phyloP scores from a whole-genome alignment of 2,113 vertebrate species.

The Girardinichthys multiradiatus region DNA sequence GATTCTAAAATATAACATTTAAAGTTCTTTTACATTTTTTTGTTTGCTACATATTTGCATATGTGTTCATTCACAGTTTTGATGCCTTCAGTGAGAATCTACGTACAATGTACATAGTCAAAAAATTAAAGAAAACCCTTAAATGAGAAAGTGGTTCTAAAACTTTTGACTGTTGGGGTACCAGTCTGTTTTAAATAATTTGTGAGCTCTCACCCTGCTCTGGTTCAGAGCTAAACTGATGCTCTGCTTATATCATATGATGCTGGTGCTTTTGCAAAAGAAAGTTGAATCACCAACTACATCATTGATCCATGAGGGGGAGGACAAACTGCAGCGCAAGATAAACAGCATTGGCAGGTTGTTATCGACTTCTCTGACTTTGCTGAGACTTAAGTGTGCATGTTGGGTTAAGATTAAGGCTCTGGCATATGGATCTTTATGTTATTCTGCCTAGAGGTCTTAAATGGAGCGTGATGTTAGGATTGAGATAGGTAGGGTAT shows the following conservation, averaged over 20 bases:
- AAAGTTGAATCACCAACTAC: conserved; percentile 44
- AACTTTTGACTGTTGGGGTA: too few relatives aligned
- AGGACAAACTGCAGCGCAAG: conserved; percentile 36
- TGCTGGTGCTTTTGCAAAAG: conserved; percentile 49
- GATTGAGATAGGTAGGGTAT: conserved; percentile 57
- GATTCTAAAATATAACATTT: too few relatives aligned
- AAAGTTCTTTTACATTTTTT: too few relatives aligned
- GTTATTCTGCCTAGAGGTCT: conserved; percentile 38
- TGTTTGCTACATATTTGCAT: too few relatives aligned
- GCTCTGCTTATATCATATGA: conserved; percentile 6
- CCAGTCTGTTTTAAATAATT: conserved; percentile 15
- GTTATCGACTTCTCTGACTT: conserved; percentile 6
- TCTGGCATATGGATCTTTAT: conserved; percentile 53
- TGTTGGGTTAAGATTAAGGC: conserved; percentile 41
- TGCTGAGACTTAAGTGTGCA: background rate
- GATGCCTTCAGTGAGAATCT: too few relatives aligned
- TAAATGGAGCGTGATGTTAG: conserved; percentile 65
- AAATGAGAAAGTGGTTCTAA: too few relatives aligned
- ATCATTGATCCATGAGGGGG: conserved; percentile 57
- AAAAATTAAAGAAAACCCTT: too few relatives aligned
- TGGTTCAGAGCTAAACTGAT: conserved; percentile 10
- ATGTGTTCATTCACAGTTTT: too few relatives aligned
- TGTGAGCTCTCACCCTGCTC: conserved; percentile 5
- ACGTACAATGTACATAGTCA: too few relatives aligned
- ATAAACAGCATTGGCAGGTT: conserved; percentile 59